A percentile compares a stretch with the other conserved stretches of the same genome.
Evolutionary conservation across 2,797 vertebrate genomes (phyloP).

Genomic region (Menidia menidia): DNA sequence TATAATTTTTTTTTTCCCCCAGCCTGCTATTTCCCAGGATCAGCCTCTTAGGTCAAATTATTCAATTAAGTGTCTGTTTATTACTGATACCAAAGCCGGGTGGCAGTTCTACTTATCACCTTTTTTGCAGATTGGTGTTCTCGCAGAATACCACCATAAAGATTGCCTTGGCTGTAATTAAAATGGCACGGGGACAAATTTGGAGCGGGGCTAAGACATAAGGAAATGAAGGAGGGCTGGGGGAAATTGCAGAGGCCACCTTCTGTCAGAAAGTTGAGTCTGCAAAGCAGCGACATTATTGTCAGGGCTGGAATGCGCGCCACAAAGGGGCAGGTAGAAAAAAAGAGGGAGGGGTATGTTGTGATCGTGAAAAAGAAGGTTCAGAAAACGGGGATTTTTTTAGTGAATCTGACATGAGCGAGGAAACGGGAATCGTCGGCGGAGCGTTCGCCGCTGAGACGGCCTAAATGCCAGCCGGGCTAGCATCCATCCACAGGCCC

Average conservation of each 20-base stretch:
- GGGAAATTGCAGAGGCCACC: slow-evolving; percentile 65
- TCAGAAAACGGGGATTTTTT: slow-evolving; percentile 33
- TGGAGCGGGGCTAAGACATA: slow-evolving; percentile 81
- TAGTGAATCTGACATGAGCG: slow-evolving; percentile 40
- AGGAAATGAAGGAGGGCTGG: slow-evolving; percentile 71
- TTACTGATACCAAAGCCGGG: slow-evolving; percentile 88
- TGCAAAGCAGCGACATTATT: slow-evolving; percentile 46
- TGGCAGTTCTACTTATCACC: slow-evolving; percentile 88
- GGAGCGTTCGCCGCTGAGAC: slow-evolving; percentile 55
- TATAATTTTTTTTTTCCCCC: slow-evolving; percentile 66
- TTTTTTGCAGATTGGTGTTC: slow-evolving; percentile 89
- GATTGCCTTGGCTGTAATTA: slow-evolving; percentile 89
- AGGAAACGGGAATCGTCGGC: slow-evolving; percentile 63
- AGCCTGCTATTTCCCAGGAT: slow-evolving; percentile 84
- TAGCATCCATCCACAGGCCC: slow-evolving; percentile 66
- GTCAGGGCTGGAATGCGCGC: slow-evolving; percentile 33
- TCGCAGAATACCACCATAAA: slow-evolving; percentile 87
- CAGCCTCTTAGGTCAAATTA: slow-evolving; percentile 90
- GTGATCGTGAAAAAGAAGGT: slow-evolving; percentile 23
- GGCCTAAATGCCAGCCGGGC: slow-evolving; percentile 67
- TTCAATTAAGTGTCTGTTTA: slow-evolving; percentile 92
- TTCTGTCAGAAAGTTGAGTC: slow-evolving; percentile 74
- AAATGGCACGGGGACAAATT: slow-evolving; percentile 90
- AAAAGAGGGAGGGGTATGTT: slow-evolving; percentile 30
- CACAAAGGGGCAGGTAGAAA: slow-evolving; percentile 43